These are phyloP conservation scores for Mus spretus DNA, from an alignment of 2,797 vertebrate species.

Conservation along the genomic window DNA sequence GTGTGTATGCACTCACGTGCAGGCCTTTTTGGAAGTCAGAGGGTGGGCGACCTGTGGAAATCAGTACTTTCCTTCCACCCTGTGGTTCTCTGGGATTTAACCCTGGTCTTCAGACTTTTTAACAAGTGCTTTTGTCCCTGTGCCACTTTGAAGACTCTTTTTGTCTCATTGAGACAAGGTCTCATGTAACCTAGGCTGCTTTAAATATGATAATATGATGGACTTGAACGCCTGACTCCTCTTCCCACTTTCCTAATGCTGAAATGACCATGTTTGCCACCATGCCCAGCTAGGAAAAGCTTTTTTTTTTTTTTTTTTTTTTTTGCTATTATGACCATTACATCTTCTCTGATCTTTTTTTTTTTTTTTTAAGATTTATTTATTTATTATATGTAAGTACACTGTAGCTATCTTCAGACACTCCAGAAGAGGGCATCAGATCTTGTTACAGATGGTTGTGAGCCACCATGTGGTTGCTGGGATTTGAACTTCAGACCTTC, in stretches of 20 bases:
- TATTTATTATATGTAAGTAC: too few relatives aligned
- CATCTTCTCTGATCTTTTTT: constrained; percentile 12
- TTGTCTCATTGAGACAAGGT: background rate
- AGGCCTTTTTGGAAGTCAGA: background rate
- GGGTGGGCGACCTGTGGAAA: background rate
- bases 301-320: background rate
- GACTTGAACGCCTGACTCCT: background rate
- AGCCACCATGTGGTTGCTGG: too few relatives aligned
- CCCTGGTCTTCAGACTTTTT: too few relatives aligned
- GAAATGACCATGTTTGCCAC: background rate
- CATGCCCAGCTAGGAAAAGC: too few relatives aligned
- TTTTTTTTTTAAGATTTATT: too few relatives aligned
- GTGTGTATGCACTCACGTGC: fast-evolving
- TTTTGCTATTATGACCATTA: background rate
- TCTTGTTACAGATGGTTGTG: too few relatives aligned
- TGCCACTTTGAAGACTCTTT: background rate
- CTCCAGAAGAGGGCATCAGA: too few relatives aligned
- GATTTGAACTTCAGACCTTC: too few relatives aligned
- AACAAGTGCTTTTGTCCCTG: background rate
- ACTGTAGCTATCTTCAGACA: too few relatives aligned
- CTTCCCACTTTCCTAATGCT: too few relatives aligned
- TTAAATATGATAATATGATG: background rate
- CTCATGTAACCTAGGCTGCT: background rate
- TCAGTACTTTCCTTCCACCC: background rate
- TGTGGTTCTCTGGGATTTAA: background rate